Base-by-base conservation (phyloP, 2,113 vertebrate species). In the Syngnathoides biaculeatus region DNA sequence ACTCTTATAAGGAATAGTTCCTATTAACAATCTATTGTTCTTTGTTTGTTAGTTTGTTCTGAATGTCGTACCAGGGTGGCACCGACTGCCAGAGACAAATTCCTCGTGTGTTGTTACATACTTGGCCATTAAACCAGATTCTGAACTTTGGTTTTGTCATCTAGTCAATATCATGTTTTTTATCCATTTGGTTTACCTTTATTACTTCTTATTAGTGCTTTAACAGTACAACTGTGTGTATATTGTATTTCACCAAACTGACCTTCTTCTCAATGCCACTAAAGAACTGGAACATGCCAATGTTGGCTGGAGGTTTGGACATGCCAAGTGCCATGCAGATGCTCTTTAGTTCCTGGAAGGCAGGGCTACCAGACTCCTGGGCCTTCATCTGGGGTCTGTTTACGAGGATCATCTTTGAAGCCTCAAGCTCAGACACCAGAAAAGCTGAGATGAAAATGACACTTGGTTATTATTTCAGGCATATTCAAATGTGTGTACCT, bases 201-300 rank as follows among this genome's bases (percentile, higher is more conserved):
- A n/a, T 9, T n/a, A 50, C 20, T n/a, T 20, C 20, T 50, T 50
- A n/a, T n/a, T n/a, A 8, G 8, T 50, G 20, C 8, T 50, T 0
- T n/a, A 50, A n/a, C 20, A n/a, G 19, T n/a, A 56, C 1, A 56
- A 30, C 2, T 30, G 24, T 27, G 14, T 55, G 12, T 12, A 55
- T 55, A 26, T 12, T 55, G 11, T n/a, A n/a, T 19, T 39, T 60
- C 20, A n/a, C 10, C n/a, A 24, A 22, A 65, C 83, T 63, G 40
- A 97, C 97, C 90, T 99, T 99, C 92, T 98, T 99, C 87, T 99
- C 96, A 78, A 99, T 98, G 64, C 97, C 97, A 64, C 94, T 98
- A 91, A 99, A 98, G 90, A 99, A 98, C 91, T 99, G 97, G 91
- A 98, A 97, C 96, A 99, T 98, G 42, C 94, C 94, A 91, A 99